A percentile compares a stretch with the other conserved stretches of the same genome.
Conservation (phyloP, 2,113 vertebrate genomes). For the Cyprinodon variegatus region DNA sequence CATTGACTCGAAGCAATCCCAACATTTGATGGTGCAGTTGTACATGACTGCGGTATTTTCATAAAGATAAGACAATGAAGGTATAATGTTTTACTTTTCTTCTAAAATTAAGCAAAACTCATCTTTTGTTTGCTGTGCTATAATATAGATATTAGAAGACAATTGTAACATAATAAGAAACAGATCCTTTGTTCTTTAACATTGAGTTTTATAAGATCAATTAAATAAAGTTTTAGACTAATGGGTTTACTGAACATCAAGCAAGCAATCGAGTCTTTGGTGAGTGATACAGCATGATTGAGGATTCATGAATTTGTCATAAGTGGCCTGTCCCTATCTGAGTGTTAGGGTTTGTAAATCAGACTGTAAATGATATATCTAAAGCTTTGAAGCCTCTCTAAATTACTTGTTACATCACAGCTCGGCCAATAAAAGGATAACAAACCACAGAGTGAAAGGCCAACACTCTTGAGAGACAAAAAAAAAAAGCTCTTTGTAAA, state of each 20-base stretch:
- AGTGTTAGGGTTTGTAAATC: constrained; percentile 10
- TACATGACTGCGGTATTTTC: background rate
- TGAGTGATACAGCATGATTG: background rate
- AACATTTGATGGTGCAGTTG: background rate
- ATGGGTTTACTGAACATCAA: background rate
- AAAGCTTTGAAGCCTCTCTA: constrained; percentile 16
- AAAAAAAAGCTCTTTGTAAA: background rate
- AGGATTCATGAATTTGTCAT: background rate
- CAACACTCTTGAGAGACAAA: constrained; percentile 18
- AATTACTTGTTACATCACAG: constrained; percentile 22
- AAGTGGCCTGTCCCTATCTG: constrained; percentile 25
- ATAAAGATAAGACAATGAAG: background rate
- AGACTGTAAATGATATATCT: constrained; percentile 10
- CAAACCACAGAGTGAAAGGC: constrained; percentile 13
- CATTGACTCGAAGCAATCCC: too few species aligned
- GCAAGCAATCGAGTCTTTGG: too few species aligned
- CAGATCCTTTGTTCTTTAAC: background rate
- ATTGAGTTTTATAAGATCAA: background rate
- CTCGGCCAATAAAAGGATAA: constrained; percentile 18
- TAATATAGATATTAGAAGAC: too few species aligned
- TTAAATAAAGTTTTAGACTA: background rate
- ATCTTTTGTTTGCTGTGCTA: background rate
- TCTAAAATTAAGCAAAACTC: background rate
- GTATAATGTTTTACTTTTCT: background rate
- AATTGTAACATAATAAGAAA: too few species aligned